Percentiles rank a stretch among this genome's conserved stretches.
phyloP scores from a whole-genome alignment of 2,113 vertebrate species.

The Gopherus evgoodei region DNA sequence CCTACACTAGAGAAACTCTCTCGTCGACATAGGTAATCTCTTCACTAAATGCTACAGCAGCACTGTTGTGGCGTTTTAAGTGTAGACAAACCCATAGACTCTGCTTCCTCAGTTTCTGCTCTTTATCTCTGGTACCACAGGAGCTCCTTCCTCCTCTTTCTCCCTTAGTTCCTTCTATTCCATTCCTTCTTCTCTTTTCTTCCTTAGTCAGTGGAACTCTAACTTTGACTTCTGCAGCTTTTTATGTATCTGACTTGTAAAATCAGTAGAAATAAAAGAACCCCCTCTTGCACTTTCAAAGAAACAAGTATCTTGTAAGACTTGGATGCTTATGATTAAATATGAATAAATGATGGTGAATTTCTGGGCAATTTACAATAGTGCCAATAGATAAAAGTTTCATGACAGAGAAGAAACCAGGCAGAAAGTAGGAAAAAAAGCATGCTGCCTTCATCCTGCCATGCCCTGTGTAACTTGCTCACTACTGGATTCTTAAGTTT shows the following conservation, averaged over 20 bases:
- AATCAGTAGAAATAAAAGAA: neutral
- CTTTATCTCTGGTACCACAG: neutral
- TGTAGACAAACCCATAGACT: neutral
- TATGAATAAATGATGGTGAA: neutral
- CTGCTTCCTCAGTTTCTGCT: neutral
- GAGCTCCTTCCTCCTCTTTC: neutral
- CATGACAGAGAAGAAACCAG: neutral
- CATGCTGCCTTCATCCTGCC: rapidly evolving
- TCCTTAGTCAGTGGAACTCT: neutral
- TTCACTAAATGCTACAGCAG: neutral
- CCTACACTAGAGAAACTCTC: neutral
- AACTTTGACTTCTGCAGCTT: neutral
- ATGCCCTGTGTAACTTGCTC: neutral
- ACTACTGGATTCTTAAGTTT: neutral
- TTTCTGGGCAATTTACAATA: slow-evolving; percentile 1
- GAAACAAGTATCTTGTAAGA: neutral
- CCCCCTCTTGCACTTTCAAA: neutral
- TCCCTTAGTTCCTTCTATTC: neutral
- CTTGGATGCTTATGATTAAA: neutral
- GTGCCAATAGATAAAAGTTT: neutral
- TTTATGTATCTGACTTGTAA: neutral
- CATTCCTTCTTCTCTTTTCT: neutral
- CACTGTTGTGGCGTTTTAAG: neutral
- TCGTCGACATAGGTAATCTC: neutral
- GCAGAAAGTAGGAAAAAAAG: neutral